A percentile compares a stretch with the other conserved stretches of the same genome.
Evolutionary conservation across 1,140 invertebrate genomes (phyloP).

Genomic region (Fopius arisanus): DNA sequence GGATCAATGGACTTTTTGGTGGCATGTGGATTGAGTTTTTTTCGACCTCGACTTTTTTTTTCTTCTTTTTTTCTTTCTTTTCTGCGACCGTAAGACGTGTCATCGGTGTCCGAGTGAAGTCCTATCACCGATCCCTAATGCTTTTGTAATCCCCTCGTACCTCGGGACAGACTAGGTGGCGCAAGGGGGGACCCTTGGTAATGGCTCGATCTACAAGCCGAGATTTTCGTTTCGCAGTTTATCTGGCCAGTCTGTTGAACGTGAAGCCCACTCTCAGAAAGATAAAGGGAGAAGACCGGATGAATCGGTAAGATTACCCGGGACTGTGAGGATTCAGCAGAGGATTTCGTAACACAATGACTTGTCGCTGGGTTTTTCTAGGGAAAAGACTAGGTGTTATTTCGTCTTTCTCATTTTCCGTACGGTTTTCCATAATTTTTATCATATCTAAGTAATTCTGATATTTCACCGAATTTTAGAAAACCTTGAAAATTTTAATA

Average conservation of each 20-base stretch:
- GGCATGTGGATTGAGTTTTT: neutral
- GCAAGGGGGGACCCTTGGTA: neutral
- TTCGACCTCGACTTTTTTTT: neutral
- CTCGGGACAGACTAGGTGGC: too few relatives aligned
- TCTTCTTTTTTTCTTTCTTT: conserved; percentile 11
- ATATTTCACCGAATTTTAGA: too few relatives aligned
- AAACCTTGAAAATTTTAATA: too few relatives aligned
- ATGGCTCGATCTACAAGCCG: conserved; percentile 14
- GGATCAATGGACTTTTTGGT: neutral
- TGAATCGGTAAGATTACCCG: conserved; percentile 26
- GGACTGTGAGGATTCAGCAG: neutral
- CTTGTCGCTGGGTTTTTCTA: neutral
- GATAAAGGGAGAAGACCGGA: conserved; percentile 16
- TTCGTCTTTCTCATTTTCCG: too few relatives aligned
- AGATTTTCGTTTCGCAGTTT: conserved; percentile 27
- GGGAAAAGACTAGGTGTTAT: too few relatives aligned
- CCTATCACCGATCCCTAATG: conserved; percentile 31
- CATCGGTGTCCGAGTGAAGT: conserved; percentile 19
- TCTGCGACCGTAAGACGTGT: conserved; percentile 7
- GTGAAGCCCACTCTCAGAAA: conserved; percentile 15
- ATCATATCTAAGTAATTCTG: too few relatives aligned
- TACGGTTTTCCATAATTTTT: too few relatives aligned
- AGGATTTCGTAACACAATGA: conserved; percentile 21
- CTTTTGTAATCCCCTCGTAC: conserved; percentile 25
- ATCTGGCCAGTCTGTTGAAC: conserved; percentile 16